Evolutionary conservation across 2,113 vertebrate species (phyloP).

Genomic region (Microtus ochrogaster): DNA sequence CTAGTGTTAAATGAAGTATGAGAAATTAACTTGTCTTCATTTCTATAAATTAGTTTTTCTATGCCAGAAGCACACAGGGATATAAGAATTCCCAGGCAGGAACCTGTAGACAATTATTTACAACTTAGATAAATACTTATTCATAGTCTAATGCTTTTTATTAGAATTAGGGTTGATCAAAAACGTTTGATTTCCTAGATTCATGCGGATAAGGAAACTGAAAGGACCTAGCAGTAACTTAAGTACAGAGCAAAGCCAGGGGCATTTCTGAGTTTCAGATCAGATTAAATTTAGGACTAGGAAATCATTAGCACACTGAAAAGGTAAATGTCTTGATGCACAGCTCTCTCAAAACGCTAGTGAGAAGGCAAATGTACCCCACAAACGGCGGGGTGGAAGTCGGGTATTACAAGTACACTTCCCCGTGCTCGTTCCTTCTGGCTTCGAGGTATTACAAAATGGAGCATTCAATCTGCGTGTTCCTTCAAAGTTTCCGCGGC

Average conservation of each 20-base stretch:
- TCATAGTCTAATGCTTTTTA: not conserved
- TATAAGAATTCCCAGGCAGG: not conserved
- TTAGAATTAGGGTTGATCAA: conserved; percentile 33
- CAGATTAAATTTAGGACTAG: not conserved
- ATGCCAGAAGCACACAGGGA: not conserved
- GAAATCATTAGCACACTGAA: conserved; percentile 14
- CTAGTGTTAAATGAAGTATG: not conserved
- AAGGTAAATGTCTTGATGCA: not conserved
- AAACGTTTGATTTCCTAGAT: conserved; percentile 24
- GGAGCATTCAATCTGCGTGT: not conserved
- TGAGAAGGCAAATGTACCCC: not conserved
- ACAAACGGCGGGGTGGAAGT: not conserved
- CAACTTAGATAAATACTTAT: not conserved
- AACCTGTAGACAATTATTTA: not conserved
- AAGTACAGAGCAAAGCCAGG: not conserved
- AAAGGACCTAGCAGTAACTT: not conserved
- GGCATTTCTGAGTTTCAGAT: conserved; percentile 25
- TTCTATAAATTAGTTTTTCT: not conserved
- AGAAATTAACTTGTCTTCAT: not conserved
- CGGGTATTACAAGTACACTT: not conserved
- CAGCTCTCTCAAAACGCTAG: not conserved
- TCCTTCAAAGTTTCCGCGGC: not conserved
- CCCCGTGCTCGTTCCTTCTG: not conserved
- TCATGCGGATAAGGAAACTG: not conserved
- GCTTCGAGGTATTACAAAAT: not conserved